A percentile compares a stretch with the other conserved stretches of the same genome.
Evolutionary conservation across 2,797 vertebrate genomes (phyloP).

Genomic region (Diceros bicornis): DNA sequence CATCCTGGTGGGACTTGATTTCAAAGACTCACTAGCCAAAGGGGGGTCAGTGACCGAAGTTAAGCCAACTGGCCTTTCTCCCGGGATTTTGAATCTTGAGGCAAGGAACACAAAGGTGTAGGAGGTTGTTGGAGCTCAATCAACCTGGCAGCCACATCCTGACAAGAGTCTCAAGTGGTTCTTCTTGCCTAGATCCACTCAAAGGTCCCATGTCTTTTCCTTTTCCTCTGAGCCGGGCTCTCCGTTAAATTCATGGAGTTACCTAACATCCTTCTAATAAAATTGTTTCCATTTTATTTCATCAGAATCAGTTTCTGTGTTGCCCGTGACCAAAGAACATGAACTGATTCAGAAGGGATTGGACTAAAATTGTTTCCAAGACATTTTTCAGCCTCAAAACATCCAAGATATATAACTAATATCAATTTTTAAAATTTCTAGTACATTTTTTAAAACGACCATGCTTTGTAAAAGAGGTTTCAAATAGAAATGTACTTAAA

Average conservation of each 20-base stretch:
- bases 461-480: conserved; percentile 36
- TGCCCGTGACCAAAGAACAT: not conserved
- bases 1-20: not conserved
- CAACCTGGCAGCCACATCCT: not conserved
- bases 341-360: not conserved
- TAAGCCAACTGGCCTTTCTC: not conserved
- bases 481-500: conserved; percentile 36
- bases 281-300: not conserved
- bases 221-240: not conserved
- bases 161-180: not conserved
- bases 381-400: conserved; percentile 30
- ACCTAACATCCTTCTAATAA: not conserved
- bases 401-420: not conserved
- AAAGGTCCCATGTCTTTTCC: not conserved
- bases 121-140: not conserved
- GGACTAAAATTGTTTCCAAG: not conserved
- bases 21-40: not conserved
- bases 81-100: not conserved
- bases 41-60: not conserved
- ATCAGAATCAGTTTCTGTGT: not conserved
- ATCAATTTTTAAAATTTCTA: conserved; percentile 32
- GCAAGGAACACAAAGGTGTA: not conserved
- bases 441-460: conserved; percentile 40
- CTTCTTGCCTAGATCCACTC: not conserved
- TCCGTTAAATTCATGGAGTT: not conserved